Base-by-base conservation (phyloP, 2,797 vertebrate genomes). In the Acanthurus tractus region DNA sequence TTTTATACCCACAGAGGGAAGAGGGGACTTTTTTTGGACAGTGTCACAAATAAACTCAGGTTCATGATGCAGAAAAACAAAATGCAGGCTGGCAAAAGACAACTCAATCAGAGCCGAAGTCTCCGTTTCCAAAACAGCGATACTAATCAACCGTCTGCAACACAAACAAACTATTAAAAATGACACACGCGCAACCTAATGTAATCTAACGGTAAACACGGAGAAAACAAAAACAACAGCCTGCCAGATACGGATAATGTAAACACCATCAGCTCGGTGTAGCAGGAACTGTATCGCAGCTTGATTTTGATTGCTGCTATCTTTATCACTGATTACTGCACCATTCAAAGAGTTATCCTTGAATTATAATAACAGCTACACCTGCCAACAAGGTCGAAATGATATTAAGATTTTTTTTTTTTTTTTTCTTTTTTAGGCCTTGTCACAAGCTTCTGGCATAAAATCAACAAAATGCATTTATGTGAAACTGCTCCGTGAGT, bases 301-400 rank as follows among this genome's bases (percentile, higher is more conserved):
- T 75, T 76, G 86, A 85, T 79, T 82, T 56, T 81, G 79, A 91
- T 84, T 84, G 73, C 70, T 38, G 62, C 70, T 25, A 52, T 75
- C 45, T 81, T 83, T 63, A 71, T 79, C 44, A 59, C 54, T 88
- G 85, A 87, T 79, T 84, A 73, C 75, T 58, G 75, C 63, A 15
- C 29, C 17, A 48, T 46, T 78, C 58, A 62, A 11, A 63, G 38
- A 52, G 34, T 17, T 70, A 59, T 42, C 14, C 15, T 63, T 1
- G 12, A 50, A 71, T 50, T 57, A 48, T 45, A 46, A 73, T 64
- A 63, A 42, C 38, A 68, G 20, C 2, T 12, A 22, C 1, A 49
- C 17, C 17, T 18, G 15, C 42, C 11, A 15, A 17, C 57, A 56
- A 50, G 9, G 25, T 42, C 1, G 11, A 12, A 59, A 69, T 22